A percentile compares a stretch with the other conserved stretches of the same genome.
Conservation (phyloP, 1,140 invertebrate genomes). For the Drosophila dunni region DNA sequence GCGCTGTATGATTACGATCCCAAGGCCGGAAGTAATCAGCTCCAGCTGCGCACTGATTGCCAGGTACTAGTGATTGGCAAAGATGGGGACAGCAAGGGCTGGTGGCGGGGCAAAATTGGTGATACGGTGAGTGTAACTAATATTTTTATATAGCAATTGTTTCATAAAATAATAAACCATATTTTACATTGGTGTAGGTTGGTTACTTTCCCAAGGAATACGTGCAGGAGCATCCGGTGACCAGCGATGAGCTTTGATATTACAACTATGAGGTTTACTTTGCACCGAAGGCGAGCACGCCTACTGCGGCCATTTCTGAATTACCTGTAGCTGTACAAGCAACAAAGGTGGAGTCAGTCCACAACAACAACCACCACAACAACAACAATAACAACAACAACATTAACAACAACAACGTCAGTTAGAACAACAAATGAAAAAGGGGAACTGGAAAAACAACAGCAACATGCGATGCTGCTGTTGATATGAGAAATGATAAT, state of each 20-base stretch:
- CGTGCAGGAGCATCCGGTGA: constrained; percentile 85
- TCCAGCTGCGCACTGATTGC: constrained; percentile 91
- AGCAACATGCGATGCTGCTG: constrained; percentile 1
- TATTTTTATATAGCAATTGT: not conserved
- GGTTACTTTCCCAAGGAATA: constrained; percentile 89
- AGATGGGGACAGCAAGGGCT: constrained; percentile 91
- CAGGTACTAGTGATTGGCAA: constrained; percentile 91
- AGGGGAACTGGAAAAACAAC: not conserved
- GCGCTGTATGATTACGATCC: constrained; percentile 91
- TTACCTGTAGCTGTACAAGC: constrained; percentile 38
- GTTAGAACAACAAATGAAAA: constrained; percentile 15
- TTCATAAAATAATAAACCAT: not conserved
- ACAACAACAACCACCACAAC: constrained; percentile 28
- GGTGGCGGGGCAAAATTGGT: constrained; percentile 92
- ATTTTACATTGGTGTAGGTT: constrained; percentile 56
- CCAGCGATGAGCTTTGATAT: constrained; percentile 84
- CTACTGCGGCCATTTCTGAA: constrained; percentile 58
- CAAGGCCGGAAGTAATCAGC: constrained; percentile 89
- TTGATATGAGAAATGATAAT: too few relatives aligned
- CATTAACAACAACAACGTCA: constrained; percentile 25
- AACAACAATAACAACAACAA: constrained; percentile 19
- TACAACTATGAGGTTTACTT: constrained; percentile 83
- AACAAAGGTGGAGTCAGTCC: constrained; percentile 16
- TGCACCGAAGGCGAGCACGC: constrained; percentile 65
- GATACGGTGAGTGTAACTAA: constrained; percentile 85